Percentiles rank a stretch among this genome's conserved stretches.
phyloP scores from a whole-genome alignment of 2,888 invertebrate genomes.

The Muscina levida region DNA sequence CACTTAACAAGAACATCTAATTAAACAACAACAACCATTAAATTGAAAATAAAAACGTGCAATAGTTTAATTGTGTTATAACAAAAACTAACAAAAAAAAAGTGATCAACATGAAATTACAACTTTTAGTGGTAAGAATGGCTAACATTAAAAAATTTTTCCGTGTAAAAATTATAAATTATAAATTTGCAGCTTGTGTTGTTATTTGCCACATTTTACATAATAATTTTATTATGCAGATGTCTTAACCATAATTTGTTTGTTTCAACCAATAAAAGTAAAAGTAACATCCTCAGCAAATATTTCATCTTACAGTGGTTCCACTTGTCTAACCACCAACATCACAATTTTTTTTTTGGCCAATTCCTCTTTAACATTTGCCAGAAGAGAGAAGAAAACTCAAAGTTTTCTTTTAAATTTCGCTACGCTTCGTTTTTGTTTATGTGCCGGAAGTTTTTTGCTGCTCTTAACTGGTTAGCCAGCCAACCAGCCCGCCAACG shows the following conservation, averaged over 20 bases:
- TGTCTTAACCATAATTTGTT: neutral
- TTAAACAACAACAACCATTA: no score
- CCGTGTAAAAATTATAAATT: neutral
- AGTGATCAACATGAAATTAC: conserved; percentile 7
- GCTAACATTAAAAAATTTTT: neutral
- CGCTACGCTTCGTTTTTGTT: conserved; percentile 37
- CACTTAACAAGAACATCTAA: no score
- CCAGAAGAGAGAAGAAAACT: conserved; percentile 25
- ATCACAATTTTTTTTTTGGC: conserved; percentile 24
- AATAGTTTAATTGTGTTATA: no score
- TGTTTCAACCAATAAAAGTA: conserved; percentile 17
- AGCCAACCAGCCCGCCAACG: neutral
- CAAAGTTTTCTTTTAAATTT: neutral
- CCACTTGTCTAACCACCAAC: conserved; percentile 60
- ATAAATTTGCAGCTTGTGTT: conserved; percentile 6
- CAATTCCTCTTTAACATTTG: neutral
- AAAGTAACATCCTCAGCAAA: conserved; percentile 45
- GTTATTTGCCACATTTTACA: neutral
- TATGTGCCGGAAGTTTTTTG: conserved; percentile 64
- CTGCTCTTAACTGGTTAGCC: conserved; percentile 54
- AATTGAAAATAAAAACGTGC: no score
- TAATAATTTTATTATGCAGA: no score
- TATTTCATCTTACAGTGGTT: conserved; percentile 52
- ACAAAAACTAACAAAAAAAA: conserved; percentile 36
- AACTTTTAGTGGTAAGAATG: conserved; percentile 29